A percentile compares a stretch with the other conserved stretches of the same genome.
phyloP scores from a whole-genome alignment of 2,113 vertebrate species.

The Limanda limanda region DNA sequence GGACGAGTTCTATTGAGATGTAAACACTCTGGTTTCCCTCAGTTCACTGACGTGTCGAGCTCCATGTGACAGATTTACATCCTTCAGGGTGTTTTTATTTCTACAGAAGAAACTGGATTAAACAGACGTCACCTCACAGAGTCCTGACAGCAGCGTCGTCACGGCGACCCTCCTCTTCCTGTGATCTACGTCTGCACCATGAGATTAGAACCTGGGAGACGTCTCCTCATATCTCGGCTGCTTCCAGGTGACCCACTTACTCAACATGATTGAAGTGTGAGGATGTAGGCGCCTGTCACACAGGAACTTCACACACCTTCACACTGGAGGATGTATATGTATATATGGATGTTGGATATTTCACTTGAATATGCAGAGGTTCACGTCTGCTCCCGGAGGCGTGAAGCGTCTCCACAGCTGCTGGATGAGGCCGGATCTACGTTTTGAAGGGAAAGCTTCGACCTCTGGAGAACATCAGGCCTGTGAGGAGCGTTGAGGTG shows the following conservation, averaged over 20 bases:
- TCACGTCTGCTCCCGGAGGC: not conserved
- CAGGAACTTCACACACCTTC: slow-evolving; percentile 3
- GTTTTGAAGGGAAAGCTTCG: not conserved
- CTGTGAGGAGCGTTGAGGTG: not conserved
- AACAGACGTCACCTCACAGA: slow-evolving; percentile 1
- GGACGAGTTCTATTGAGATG: not conserved
- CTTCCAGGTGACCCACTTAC: slow-evolving; percentile 40
- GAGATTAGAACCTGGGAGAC: slow-evolving; percentile 14
- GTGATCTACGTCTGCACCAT: slow-evolving; percentile 2
- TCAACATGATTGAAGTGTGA: not conserved
- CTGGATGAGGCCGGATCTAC: not conserved
- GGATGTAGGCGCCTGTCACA: not conserved
- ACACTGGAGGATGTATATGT: not conserved
- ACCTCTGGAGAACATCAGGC: slow-evolving; percentile 20
- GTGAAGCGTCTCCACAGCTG: slow-evolving; percentile 3
- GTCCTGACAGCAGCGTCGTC: not conserved
- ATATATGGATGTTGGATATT: slow-evolving; percentile 22
- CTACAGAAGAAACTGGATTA: not conserved
- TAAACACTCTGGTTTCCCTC: not conserved
- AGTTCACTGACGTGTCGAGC: not conserved
- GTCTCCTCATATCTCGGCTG: not conserved
- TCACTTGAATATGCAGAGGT: slow-evolving; percentile 11
- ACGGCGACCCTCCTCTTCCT: not conserved
- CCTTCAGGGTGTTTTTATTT: not conserved
- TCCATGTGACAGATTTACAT: not conserved